These are phyloP conservation scores for Bombus pyrosoma DNA, from an alignment of 1,140 invertebrate genomes.

Conservation along the genomic window DNA sequence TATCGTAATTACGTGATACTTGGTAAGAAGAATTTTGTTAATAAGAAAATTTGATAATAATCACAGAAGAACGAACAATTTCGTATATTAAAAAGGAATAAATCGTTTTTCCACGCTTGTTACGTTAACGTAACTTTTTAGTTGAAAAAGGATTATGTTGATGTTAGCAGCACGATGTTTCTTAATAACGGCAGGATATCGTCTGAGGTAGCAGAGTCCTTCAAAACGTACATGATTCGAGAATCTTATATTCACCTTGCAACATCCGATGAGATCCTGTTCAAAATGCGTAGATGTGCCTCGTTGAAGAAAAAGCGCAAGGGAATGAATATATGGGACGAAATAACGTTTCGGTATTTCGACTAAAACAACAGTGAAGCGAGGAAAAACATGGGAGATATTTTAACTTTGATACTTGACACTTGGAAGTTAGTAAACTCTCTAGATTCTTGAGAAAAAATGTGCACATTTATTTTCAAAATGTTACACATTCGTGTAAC, in stretches of 20 bases:
- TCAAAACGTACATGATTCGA: constrained; percentile 4
- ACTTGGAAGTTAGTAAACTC: neutral
- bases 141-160: too few relatives aligned
- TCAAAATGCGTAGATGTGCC: constrained; percentile 74
- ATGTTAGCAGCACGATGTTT: fast-evolving
- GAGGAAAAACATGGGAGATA: neutral
- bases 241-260: constrained; percentile 60
- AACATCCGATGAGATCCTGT: constrained; percentile 73
- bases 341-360: neutral
- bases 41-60: too few relatives aligned
- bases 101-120: neutral
- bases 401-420: neutral
- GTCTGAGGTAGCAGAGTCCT: neutral
- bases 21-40: too few relatives aligned
- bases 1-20: too few relatives aligned
- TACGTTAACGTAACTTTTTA: neutral
- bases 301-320: constrained; percentile 40
- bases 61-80: neutral
- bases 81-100: too few relatives aligned
- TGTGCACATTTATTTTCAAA: too few relatives aligned
- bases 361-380: neutral
- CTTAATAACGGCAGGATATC: too few relatives aligned
- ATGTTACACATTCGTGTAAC: too few relatives aligned
- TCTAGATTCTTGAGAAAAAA: neutral
- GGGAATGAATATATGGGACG: neutral